Evolutionary conservation across 2,113 vertebrate species (phyloP).

Genomic region (Pipra filicauda): DNA sequence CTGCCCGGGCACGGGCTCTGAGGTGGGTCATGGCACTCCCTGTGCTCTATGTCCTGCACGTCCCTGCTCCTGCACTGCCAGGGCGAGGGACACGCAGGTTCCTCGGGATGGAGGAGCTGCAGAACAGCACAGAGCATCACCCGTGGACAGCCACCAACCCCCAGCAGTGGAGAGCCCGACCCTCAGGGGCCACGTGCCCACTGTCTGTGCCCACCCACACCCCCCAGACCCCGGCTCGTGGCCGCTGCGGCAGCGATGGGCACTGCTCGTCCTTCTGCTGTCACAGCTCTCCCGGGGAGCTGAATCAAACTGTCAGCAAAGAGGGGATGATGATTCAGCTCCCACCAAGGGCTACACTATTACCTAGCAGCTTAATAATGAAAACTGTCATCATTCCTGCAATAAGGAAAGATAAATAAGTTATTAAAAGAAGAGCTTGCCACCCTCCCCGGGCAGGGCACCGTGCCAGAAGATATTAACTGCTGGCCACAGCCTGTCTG

Average conservation of each 20-base stretch:
- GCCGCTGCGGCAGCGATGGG: neutral
- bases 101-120: fast-evolving
- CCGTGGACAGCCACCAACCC: neutral
- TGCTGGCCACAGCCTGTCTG: neutral
- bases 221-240: neutral
- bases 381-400: slow-evolving; percentile 69
- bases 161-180: neutral
- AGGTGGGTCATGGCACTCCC: fast-evolving
- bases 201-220: neutral
- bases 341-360: slow-evolving; percentile 60
- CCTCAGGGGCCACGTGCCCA: fast-evolving
- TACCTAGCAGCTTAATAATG: slow-evolving; percentile 69
- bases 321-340: slow-evolving; percentile 65
- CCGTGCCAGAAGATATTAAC: slow-evolving; percentile 44
- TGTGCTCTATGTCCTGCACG: fast-evolving
- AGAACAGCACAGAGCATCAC: neutral
- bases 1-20: fast-evolving
- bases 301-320: slow-evolving; percentile 55
- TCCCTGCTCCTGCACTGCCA: neutral
- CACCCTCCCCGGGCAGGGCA: slow-evolving; percentile 51
- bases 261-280: neutral
- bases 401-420: slow-evolving; percentile 74
- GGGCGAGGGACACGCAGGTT: fast-evolving
- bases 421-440: slow-evolving; percentile 56
- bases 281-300: neutral